A percentile compares a stretch with the other conserved stretches of the same genome.
Evolutionary conservation across 2,113 vertebrate genomes (phyloP).

Genomic region (Pomatorhinus ruficollis): DNA sequence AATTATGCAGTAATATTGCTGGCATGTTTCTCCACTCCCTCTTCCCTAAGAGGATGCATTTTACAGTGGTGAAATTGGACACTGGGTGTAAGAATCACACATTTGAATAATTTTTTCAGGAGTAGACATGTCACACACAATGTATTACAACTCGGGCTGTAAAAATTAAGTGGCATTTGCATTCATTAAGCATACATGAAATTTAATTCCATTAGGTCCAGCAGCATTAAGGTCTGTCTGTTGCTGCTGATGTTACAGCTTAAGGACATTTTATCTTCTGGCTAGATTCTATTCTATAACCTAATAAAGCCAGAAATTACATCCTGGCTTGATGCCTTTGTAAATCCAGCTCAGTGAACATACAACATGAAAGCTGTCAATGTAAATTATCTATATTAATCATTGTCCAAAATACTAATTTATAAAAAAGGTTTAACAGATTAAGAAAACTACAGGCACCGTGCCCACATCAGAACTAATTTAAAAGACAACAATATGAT

Average conservation of each 20-base stretch:
- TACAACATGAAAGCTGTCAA: not conserved
- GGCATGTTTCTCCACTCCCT: not conserved
- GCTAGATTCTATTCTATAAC: slow-evolving; percentile 44
- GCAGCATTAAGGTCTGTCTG: slow-evolving; percentile 18
- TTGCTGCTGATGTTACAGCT: not conserved
- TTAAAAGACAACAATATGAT: not conserved
- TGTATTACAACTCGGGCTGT: slow-evolving; percentile 41
- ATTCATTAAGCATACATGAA: slow-evolving; percentile 62
- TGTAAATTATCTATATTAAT: slow-evolving; percentile 53
- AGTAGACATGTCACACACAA: slow-evolving; percentile 19
- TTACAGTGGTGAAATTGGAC: slow-evolving; percentile 20
- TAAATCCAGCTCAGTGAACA: slow-evolving; percentile 5
- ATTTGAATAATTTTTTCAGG: slow-evolving; percentile 26
- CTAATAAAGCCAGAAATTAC: slow-evolving; percentile 51
- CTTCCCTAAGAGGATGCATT: not conserved
- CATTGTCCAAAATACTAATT: slow-evolving; percentile 33
- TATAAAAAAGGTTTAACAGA: slow-evolving; percentile 16
- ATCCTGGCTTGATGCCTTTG: slow-evolving; percentile 28
- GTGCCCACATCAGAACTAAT: not conserved
- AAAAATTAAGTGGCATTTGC: slow-evolving; percentile 60
- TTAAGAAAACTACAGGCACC: slow-evolving; percentile 13
- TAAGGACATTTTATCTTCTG: slow-evolving; percentile 42
- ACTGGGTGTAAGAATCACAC: slow-evolving; percentile 4
- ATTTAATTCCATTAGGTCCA: slow-evolving; percentile 45
- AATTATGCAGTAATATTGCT: slow-evolving; percentile 41